These are phyloP conservation scores for Dinomys branickii DNA, from an alignment of 2,113 vertebrate genomes.

Conservation along the genomic window DNA sequence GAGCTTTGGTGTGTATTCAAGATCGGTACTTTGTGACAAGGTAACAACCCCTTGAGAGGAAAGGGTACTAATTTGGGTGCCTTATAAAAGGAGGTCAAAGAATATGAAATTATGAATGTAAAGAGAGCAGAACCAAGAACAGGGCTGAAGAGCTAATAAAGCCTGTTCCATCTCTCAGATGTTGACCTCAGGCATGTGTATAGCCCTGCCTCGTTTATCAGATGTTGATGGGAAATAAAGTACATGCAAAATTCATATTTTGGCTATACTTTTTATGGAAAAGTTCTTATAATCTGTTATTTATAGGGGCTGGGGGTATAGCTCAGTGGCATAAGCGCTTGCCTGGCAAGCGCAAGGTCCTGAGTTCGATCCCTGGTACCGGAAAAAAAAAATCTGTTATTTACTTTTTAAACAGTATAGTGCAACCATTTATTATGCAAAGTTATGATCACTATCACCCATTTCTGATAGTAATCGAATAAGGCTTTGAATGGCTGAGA, in stretches of 20 bases:
- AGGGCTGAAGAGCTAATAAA: not conserved
- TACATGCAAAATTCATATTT: not conserved
- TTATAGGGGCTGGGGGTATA: too few species aligned
- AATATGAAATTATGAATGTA: not conserved
- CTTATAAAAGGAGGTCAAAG: not conserved
- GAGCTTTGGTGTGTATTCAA: not conserved
- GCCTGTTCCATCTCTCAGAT: not conserved
- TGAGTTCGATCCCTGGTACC: too few species aligned
- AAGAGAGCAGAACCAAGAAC: not conserved
- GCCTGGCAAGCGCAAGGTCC: too few species aligned
- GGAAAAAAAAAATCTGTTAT: not conserved
- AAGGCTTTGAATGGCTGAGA: not conserved
- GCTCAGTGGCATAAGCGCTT: too few species aligned
- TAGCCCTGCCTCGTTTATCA: not conserved
- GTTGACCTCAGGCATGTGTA: not conserved
- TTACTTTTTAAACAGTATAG: slow-evolving; percentile 1
- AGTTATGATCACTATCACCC: not conserved
- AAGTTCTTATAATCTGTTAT: not conserved
- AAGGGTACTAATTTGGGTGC: not conserved
- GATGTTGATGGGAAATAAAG: not conserved
- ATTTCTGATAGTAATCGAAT: not conserved
- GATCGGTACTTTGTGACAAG: not conserved
- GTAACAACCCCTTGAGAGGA: not conserved
- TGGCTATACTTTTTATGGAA: not conserved
- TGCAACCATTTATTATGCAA: not conserved